phyloP scores from a whole-genome alignment of 2,113 vertebrate genomes.

The Falco punctatus region DNA sequence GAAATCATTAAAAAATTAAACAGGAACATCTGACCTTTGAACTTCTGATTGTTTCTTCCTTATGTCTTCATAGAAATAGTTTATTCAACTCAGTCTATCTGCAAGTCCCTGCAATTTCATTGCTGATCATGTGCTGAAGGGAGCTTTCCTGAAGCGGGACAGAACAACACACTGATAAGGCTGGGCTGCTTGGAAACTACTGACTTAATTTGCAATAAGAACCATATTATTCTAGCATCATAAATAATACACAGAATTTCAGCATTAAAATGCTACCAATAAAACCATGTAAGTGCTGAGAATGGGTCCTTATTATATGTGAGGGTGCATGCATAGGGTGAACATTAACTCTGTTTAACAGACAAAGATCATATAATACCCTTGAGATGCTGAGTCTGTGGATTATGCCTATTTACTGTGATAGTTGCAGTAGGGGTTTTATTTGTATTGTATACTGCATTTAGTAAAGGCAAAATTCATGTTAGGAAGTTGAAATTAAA shows the following conservation, averaged over 20 bases:
- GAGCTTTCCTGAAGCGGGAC: neutral
- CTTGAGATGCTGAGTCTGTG: neutral
- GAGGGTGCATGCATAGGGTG: neutral
- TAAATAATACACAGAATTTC: neutral
- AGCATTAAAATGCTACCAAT: neutral
- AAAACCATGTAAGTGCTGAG: neutral
- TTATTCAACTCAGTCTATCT: neutral
- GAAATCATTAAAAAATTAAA: conserved; percentile 46
- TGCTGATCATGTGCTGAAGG: neutral
- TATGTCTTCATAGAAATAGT: neutral
- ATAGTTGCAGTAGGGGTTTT: neutral
- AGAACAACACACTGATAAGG: neutral
- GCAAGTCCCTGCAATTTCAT: neutral
- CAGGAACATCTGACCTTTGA: neutral
- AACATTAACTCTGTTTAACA: neutral
- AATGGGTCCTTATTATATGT: neutral
- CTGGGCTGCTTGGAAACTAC: neutral
- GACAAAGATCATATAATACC: neutral
- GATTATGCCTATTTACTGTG: neutral
- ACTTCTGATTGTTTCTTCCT: neutral
- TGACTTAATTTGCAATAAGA: neutral
- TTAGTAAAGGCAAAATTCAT: neutral
- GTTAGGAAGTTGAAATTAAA: neutral
- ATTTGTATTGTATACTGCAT: neutral
- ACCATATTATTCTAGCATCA: neutral